These are phyloP conservation scores for Caloenas nicobarica DNA, from an alignment of 2,113 vertebrate genomes.

Conservation along the genomic window DNA sequence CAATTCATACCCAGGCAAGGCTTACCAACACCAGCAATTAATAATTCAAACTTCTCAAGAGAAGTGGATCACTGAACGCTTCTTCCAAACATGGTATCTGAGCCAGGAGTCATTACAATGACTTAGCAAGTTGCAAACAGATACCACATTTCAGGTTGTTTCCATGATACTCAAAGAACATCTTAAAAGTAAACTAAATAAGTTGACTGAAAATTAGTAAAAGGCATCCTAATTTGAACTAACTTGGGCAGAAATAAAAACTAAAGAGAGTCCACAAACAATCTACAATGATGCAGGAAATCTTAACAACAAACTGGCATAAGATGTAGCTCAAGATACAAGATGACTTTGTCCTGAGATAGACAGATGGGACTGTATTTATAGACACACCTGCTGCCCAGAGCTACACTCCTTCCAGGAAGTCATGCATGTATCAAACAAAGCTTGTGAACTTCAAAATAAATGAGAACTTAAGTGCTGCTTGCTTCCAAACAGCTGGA, in stretches of 20 bases:
- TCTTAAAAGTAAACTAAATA: background rate
- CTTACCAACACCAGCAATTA: background rate
- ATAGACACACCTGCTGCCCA: background rate
- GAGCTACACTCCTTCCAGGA: background rate
- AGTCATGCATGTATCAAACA: background rate
- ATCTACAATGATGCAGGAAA: background rate
- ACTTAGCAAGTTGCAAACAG: background rate
- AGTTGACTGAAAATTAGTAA: background rate
- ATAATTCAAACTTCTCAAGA: background rate
- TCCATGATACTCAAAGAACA: background rate
- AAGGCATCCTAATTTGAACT: background rate
- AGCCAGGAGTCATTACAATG: background rate
- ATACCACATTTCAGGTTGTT: background rate
- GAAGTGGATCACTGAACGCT: background rate
- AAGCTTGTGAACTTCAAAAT: background rate
- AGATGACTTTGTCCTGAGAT: background rate
- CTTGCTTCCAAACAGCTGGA: background rate
- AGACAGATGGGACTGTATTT: background rate
- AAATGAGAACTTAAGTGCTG: background rate
- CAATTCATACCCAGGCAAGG: background rate
- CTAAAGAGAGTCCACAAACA: background rate
- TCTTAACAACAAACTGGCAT: background rate
- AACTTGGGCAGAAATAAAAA: background rate
- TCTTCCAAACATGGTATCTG: background rate
- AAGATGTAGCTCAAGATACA: background rate